Conservation (phyloP, 2,797 vertebrate species). For the Hypotaenidia philippensis region DNA sequence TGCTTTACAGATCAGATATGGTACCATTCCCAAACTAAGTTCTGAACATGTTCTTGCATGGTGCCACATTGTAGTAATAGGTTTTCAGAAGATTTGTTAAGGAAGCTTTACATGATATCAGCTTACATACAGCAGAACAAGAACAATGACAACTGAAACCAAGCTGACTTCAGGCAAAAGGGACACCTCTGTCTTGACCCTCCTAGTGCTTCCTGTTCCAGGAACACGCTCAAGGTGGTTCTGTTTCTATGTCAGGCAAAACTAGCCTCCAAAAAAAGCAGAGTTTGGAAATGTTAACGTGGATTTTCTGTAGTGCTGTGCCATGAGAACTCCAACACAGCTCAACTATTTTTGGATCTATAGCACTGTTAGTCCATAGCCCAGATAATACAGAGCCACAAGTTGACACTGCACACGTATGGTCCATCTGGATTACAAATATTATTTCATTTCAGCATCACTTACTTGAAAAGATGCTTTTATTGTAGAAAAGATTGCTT, state of each 20-base stretch:
- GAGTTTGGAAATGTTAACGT: neutral
- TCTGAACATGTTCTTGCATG: neutral
- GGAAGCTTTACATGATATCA: neutral
- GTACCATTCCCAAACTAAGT: neutral
- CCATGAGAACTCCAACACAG: neutral
- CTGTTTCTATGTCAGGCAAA: neutral
- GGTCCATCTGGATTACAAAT: neutral
- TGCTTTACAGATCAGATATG: neutral
- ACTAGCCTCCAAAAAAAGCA: neutral
- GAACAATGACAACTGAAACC: neutral
- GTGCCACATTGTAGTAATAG: neutral
- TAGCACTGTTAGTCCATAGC: neutral
- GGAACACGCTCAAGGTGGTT: neutral
- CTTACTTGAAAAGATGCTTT: slow-evolving; percentile 6
- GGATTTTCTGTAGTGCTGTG: neutral
- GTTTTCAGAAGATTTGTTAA: neutral
- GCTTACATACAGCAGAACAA: neutral
- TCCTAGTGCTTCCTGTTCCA: neutral
- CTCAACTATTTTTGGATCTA: neutral
- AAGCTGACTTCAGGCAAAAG: neutral
- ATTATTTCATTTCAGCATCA: neutral
- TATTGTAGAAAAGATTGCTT: slow-evolving; percentile 5
- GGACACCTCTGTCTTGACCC: neutral
- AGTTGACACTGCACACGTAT: neutral
- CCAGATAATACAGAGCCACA: neutral